Conservation (phyloP, 2,797 vertebrate genomes). For the Muscicapa striata region DNA sequence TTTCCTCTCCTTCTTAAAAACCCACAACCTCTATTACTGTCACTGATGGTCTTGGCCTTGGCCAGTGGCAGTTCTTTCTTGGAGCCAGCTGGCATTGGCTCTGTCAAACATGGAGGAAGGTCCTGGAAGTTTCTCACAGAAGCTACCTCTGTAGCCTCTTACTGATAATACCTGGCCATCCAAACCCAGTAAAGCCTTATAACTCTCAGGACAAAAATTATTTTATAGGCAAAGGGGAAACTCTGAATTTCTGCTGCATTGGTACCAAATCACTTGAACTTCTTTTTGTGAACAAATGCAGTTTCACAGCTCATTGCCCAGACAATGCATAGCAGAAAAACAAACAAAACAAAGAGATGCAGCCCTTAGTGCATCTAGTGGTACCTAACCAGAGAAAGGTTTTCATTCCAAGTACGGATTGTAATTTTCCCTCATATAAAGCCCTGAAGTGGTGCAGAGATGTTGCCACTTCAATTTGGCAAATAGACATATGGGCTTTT, state of each 20-base stretch:
- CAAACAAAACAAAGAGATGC: background rate
- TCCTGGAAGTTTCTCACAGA: background rate
- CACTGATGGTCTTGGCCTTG: background rate
- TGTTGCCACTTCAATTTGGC: background rate
- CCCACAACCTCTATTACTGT: background rate
- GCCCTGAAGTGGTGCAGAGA: background rate
- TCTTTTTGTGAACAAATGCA: background rate
- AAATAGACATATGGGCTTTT: background rate
- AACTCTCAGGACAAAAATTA: background rate
- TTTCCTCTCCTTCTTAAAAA: background rate
- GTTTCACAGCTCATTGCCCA: conserved; percentile 30
- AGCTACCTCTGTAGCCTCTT: background rate
- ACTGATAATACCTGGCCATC: background rate
- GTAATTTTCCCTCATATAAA: background rate
- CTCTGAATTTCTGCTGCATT: background rate
- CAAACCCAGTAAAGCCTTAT: background rate
- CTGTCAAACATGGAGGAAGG: background rate
- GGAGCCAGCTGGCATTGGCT: background rate
- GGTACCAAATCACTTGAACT: background rate
- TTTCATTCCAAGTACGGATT: background rate
- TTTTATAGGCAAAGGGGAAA: background rate
- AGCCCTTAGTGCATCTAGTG: background rate
- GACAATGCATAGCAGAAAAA: background rate
- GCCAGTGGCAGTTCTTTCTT: background rate
- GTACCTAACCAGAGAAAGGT: background rate